Base-by-base conservation (phyloP, 2,888 invertebrate genomes). In the Rhamnusium bicolor region DNA sequence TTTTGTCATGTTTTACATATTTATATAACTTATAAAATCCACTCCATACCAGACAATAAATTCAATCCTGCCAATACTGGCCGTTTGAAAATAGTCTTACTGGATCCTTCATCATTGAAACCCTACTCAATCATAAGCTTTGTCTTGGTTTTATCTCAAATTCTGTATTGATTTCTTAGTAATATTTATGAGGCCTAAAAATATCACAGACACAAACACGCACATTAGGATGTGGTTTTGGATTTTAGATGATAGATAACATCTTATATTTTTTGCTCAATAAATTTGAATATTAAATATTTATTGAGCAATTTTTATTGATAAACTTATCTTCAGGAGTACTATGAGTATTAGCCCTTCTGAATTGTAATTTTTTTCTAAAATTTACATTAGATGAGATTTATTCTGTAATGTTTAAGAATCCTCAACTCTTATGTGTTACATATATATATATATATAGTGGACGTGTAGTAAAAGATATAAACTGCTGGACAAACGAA, bases 61-160 rank as follows among this genome's bases (percentile, higher is more conserved):
- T 60, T 60, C 58, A 60, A 60, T 56, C 29, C 58, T 16, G 58
- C 58, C 58, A 60, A 60, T 32, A 29, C 8, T 16, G 18, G 29
- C 58, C 58, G 58, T 16, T 27, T 16, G 58, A 40, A 40, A 60
- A 60, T 29, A 14, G 18, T 32, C 32, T 29, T n/a, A 18, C 58
- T 60, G 18, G 58, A 32, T 29, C 8, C 58, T 60, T 40, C 32
- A 60, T 60, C 58, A 29, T 29, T 40, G 32, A 56, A 51, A 60
- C 58, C 58, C 58, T 40, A 32, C 58, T 60, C 58, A 60, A 19
- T 60, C 32, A 60, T 60, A 60, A 32, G 58, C 58, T 60, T 18
- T 60, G 58, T 29, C 58, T 60, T 60, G 32, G 18, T 19, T 60
- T 60, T 40, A 14, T 60, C 32, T 40, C 58, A 60, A 40, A 32